phyloP scores from a whole-genome alignment of 2,797 vertebrate species.

The Phylloscopus collybita region DNA sequence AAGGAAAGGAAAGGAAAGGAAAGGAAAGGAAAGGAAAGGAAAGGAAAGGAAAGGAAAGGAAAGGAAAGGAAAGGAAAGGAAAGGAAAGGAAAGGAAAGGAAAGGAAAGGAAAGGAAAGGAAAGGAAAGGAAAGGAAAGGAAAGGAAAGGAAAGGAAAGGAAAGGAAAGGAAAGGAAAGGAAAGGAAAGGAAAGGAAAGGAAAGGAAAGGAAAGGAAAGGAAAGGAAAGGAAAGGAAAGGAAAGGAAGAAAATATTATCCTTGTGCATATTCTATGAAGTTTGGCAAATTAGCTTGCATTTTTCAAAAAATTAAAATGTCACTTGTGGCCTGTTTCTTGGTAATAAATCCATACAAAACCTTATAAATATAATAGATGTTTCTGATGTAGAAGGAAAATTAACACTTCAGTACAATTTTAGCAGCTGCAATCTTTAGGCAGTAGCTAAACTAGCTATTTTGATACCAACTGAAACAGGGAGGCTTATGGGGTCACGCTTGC shows the following conservation, averaged over 20 bases:
- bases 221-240: too few relatives aligned
- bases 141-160: too few relatives aligned
- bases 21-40: too few relatives aligned
- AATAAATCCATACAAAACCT: not conserved
- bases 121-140: too few relatives aligned
- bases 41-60: too few relatives aligned
- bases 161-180: not conserved
- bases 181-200: too few relatives aligned
- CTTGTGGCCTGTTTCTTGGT: not conserved
- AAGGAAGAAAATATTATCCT: not conserved
- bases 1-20: too few relatives aligned
- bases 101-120: too few relatives aligned
- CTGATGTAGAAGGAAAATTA: not conserved
- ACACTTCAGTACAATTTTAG: slow-evolving; percentile 6
- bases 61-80: not conserved
- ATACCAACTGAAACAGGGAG: not conserved
- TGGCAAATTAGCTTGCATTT: not conserved
- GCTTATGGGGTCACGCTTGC: not conserved
- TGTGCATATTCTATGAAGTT: not conserved
- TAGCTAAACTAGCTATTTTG: not conserved
- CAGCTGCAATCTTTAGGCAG: slow-evolving; percentile 1
- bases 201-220: too few relatives aligned
- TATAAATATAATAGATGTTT: slow-evolving; percentile 14
- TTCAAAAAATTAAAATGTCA: not conserved
- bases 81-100: not conserved